These are phyloP conservation scores for Embidobia sp. DNA, from an alignment of 2,888 invertebrate genomes.

Conservation along the genomic window DNA sequence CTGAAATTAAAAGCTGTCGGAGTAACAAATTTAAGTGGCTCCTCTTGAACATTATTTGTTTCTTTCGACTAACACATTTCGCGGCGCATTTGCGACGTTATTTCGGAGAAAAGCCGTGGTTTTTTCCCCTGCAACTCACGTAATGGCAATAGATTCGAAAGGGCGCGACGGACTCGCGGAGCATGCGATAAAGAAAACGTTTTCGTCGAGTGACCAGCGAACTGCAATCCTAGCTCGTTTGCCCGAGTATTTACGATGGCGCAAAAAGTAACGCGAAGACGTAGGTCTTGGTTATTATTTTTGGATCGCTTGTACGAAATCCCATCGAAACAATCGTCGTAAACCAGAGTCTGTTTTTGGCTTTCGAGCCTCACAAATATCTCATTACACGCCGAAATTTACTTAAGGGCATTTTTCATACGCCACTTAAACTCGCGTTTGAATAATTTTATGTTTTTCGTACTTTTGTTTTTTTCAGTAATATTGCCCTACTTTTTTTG, in stretches of 20 bases:
- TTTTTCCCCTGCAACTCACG: conserved; percentile 44
- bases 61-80: conserved; percentile 25
- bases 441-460: conserved; percentile 53
- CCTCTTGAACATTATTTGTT: conserved; percentile 17
- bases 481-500: conserved; percentile 48
- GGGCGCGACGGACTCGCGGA: conserved; percentile 35
- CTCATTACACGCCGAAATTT: conserved; percentile 52
- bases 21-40: too few relatives aligned
- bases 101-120: conserved; percentile 40
- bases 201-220: conserved; percentile 22
- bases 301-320: conserved; percentile 36
- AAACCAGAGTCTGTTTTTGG: conserved; percentile 37
- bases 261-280: conserved; percentile 39
- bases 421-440: conserved; percentile 40
- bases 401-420: conserved; percentile 48
- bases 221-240: conserved; percentile 59
- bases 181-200: conserved; percentile 52
- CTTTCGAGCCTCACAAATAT: conserved; percentile 22
- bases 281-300: conserved; percentile 43
- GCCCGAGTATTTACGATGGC: conserved; percentile 56
- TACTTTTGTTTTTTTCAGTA: conserved; percentile 34
- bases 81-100: conserved; percentile 27
- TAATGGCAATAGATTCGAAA: conserved; percentile 57
- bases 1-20: too few relatives aligned
- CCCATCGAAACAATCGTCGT: conserved; percentile 56